These are phyloP conservation scores for Wasmannia auropunctata DNA, from an alignment of 1,140 invertebrate species.

Conservation along the genomic window DNA sequence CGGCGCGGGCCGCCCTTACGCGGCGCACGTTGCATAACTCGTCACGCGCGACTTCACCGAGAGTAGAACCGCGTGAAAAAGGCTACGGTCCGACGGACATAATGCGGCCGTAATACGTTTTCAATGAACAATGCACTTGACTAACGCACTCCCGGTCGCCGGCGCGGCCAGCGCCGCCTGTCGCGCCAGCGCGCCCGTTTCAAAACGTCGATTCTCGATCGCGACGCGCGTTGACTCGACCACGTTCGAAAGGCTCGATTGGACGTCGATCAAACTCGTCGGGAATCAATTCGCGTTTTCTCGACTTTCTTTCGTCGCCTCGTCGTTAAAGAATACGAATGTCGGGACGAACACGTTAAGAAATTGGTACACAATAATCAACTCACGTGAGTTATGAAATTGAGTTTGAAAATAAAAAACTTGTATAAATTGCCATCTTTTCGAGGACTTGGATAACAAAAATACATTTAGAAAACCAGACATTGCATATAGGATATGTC, in stretches of 20 bases:
- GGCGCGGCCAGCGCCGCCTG: conserved; percentile 55
- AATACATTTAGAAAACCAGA: neutral
- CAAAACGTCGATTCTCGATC: conserved; percentile 10
- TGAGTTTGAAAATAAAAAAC: neutral
- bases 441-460: neutral
- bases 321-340: neutral
- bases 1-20: conserved; percentile 70
- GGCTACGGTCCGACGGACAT: conserved; percentile 68
- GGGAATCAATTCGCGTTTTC: too few relatives aligned
- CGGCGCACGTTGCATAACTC: conserved; percentile 75
- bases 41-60: conserved; percentile 75
- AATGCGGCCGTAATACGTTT: conserved; percentile 72
- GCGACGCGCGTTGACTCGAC: too few relatives aligned
- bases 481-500: neutral
- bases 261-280: too few relatives aligned
- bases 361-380: too few relatives aligned
- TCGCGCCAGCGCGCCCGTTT: conserved; percentile 63
- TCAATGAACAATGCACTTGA: conserved; percentile 78
- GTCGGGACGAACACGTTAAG: too few relatives aligned
- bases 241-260: too few relatives aligned
- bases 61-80: conserved; percentile 76
- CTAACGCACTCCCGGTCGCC: conserved; percentile 73
- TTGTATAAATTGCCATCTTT: neutral
- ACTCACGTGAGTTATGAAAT: too few relatives aligned
- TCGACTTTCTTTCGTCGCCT: too few relatives aligned